These are phyloP conservation scores for Batillaria attramentaria DNA, from an alignment of 1,140 invertebrate genomes.

Conservation along the genomic window DNA sequence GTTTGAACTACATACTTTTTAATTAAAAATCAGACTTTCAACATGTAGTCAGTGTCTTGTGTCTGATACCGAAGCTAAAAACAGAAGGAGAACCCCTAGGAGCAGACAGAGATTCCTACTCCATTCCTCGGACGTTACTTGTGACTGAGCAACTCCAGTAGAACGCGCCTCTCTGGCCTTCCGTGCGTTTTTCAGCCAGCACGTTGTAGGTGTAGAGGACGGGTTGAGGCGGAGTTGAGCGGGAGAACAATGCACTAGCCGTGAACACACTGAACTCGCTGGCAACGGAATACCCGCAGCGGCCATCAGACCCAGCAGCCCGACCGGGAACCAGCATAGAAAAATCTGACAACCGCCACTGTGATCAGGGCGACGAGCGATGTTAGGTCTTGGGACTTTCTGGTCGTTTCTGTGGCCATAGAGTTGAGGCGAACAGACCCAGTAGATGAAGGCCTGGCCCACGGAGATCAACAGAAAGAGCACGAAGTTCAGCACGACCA, in stretches of 20 bases:
- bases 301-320: constrained; percentile 29
- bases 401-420: constrained; percentile 1
- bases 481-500: constrained; percentile 46
- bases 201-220: constrained; percentile 36
- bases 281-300: constrained; percentile 22
- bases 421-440: constrained; percentile 29
- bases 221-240: constrained; percentile 35
- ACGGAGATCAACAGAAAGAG: constrained; percentile 42
- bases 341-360: constrained; percentile 33
- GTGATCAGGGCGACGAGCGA: constrained; percentile 37
- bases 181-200: constrained; percentile 2
- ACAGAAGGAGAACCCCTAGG: too few species aligned
- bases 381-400: constrained; percentile 24
- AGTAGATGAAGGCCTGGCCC: constrained; percentile 48
- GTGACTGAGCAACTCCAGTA: too few species aligned
- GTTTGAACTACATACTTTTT: too few species aligned
- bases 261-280: constrained; percentile 17
- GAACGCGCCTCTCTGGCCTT: too few species aligned
- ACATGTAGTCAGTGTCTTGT: too few species aligned
- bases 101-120: too few species aligned
- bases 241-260: constrained; percentile 30
- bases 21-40: too few species aligned
- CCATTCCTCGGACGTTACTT: too few species aligned
- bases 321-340: constrained; percentile 41
- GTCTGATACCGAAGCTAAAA: too few species aligned